Percentiles rank a stretch among this genome's conserved stretches.
Conservation (phyloP, 1,140 invertebrate species). For the Drosophila micromelanica region DNA sequence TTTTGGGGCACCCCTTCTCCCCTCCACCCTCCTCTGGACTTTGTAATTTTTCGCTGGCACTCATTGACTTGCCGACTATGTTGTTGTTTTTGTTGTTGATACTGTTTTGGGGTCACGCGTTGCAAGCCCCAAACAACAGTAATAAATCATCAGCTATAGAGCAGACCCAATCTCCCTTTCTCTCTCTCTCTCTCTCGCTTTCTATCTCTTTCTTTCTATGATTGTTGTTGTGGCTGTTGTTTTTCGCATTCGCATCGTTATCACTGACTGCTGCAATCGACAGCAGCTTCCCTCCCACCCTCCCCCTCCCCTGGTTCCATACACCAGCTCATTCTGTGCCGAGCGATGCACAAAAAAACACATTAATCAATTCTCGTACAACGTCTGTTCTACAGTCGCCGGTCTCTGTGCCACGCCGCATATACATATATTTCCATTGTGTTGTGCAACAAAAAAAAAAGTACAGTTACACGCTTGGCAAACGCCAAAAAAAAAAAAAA, state of each 20-base stretch:
- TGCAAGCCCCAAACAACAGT: conserved; percentile 77
- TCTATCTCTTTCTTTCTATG: not conserved
- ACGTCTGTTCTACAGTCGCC: conserved; percentile 40
- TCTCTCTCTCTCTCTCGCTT: not conserved
- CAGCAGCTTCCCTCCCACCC: conserved; percentile 33
- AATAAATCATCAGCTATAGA: conserved; percentile 66
- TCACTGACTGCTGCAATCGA: conserved; percentile 78
- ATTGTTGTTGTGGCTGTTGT: conserved; percentile 34
- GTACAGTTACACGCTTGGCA: conserved; percentile 73
- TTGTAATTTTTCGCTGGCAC: conserved; percentile 64
- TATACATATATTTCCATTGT: conserved; percentile 71
- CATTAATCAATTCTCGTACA: conserved; percentile 75
- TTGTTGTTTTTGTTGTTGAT: conserved; percentile 30
- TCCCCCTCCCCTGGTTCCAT: not conserved
- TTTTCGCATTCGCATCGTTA: conserved; percentile 73
- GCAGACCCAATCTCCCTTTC: not conserved
- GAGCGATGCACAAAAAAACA: conserved; percentile 59
- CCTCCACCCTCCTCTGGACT: not conserved
- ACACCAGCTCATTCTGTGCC: not conserved
- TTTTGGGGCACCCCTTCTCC: not conserved
- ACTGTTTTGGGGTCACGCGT: conserved; percentile 75
- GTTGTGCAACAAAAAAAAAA: conserved; percentile 65
- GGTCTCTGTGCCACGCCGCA: conserved; percentile 37
- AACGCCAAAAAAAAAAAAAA: conserved; percentile 36
- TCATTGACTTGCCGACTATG: conserved; percentile 67